These are phyloP conservation scores for Spinus pinus DNA, from an alignment of 2,797 vertebrate species.

Conservation along the genomic window DNA sequence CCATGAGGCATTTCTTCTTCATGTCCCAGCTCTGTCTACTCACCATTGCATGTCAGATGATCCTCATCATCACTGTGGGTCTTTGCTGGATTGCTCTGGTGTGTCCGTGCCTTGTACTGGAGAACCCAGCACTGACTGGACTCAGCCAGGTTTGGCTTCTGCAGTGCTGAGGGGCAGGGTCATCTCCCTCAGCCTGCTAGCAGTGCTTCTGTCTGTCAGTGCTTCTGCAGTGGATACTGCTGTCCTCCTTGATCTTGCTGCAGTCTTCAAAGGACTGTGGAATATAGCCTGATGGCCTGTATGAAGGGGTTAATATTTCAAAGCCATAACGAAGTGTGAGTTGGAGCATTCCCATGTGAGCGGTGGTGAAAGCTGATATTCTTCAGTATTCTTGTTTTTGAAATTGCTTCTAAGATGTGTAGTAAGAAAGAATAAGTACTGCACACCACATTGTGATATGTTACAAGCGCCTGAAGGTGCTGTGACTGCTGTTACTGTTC, in stretches of 20 bases:
- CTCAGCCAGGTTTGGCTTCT: not conserved
- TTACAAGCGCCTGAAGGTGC: not conserved
- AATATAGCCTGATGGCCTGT: not conserved
- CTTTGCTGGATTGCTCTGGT: not conserved
- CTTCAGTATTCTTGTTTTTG: not conserved
- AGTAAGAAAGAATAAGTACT: not conserved
- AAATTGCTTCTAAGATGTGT: not conserved
- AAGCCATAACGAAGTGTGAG: not conserved
- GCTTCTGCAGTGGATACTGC: not conserved
- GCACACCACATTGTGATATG: not conserved
- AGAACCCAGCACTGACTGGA: not conserved
- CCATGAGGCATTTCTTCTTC: not conserved
- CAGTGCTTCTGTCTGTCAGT: too few relatives aligned
- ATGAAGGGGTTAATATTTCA: not conserved
- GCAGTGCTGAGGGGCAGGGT: not conserved
- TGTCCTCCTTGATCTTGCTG: not conserved
- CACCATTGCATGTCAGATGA: not conserved
- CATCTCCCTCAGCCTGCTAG: not conserved
- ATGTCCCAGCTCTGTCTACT: not conserved
- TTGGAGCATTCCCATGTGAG: not conserved
- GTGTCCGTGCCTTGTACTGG: not conserved
- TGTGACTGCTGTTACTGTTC: not conserved
- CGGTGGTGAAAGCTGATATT: not conserved
- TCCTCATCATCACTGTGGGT: accelerated
- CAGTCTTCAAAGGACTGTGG: not conserved